phyloP scores from a whole-genome alignment of 2,113 vertebrate species.

The Turnix velox region DNA sequence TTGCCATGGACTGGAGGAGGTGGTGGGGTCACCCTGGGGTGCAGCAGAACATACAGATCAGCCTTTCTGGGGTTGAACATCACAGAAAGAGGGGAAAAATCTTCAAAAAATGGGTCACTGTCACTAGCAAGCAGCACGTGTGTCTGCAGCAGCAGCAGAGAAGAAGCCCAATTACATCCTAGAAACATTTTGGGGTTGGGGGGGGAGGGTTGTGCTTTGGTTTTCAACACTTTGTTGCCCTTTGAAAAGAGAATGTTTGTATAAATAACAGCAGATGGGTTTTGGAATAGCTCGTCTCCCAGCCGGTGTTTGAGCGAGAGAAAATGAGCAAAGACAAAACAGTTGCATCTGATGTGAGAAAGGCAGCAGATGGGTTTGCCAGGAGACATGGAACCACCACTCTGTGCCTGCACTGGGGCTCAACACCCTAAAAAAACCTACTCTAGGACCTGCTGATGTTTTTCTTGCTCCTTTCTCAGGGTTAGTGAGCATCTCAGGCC shows the following conservation, averaged over 20 bases:
- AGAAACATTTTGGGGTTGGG: neutral
- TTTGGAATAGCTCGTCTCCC: neutral
- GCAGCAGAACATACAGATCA: fast-evolving
- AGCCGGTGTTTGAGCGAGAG: neutral
- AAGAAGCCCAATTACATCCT: neutral
- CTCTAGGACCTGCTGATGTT: fast-evolving
- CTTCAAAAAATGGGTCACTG: fast-evolving
- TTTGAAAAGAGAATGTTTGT: conserved; percentile 1
- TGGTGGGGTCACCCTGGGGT: neutral
- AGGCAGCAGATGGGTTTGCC: neutral
- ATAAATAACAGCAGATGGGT: neutral
- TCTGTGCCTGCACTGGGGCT: fast-evolving
- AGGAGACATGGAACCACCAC: neutral
- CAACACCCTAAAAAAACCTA: neutral
- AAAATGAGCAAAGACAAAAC: neutral
- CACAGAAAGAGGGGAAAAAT: fast-evolving
- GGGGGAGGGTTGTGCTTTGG: too few relatives aligned
- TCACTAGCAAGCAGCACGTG: fast-evolving
- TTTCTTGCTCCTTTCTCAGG: neutral
- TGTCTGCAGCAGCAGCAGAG: neutral
- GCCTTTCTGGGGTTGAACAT: fast-evolving
- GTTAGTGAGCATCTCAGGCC: neutral
- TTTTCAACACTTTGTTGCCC: neutral
- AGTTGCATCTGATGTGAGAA: neutral
- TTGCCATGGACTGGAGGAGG: fast-evolving